Base-by-base conservation (phyloP, 53 echinoderm and acorn worm genomes). In the Zoroaster sp. region DNA sequence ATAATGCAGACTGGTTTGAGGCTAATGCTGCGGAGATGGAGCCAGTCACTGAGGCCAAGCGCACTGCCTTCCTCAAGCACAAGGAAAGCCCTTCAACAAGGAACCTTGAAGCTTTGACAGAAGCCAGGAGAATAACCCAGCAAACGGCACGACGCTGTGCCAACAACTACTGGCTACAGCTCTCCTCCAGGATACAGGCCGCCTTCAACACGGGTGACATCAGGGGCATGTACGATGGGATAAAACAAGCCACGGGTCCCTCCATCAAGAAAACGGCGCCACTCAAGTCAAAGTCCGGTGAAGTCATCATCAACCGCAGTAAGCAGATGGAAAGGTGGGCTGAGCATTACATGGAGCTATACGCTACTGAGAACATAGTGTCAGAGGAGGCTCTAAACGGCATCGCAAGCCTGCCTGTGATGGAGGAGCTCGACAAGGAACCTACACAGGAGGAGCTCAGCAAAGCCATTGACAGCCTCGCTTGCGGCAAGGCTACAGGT, bases 121-220 rank as follows among this genome's bases (percentile, higher is more conserved):
- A n/a, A 66, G 81, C 17, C 7, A n/a, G n/a, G 32, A 75, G 35
- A 17, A 66, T 15, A 66, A 53, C 71, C 53, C 46, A 73, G 47
- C 54, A 5, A 21, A 35, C 72, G 3, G 73, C 35, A 35, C 47
- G n/a, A n/a, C n/a, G n/a, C n/a, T n/a, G n/a, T n/a, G n/a, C n/a
- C n/a, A n/a, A n/a, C n/a, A n/a, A n/a, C 51, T 89, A 89, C 36
- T 89, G 89, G 89, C 46, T 78, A 0, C 5, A 89, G 28, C 89
- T 67, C 42, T 43, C 33, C 34, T 28, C 14, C 66, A 68, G 12
- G 28, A 89, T 89, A 40, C 79, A 79, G 47, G 35, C 35, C 2
- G 89, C 69, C 30, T 35, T 66, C 0, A 42, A 77, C 43, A 40
- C 35, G 2, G 88, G 78, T 42, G 65, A 78, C 78, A 66, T 68